A percentile compares a stretch with the other conserved stretches of the same genome.
Conservation (phyloP, 1,140 invertebrate genomes). For the Delia radicum region DNA sequence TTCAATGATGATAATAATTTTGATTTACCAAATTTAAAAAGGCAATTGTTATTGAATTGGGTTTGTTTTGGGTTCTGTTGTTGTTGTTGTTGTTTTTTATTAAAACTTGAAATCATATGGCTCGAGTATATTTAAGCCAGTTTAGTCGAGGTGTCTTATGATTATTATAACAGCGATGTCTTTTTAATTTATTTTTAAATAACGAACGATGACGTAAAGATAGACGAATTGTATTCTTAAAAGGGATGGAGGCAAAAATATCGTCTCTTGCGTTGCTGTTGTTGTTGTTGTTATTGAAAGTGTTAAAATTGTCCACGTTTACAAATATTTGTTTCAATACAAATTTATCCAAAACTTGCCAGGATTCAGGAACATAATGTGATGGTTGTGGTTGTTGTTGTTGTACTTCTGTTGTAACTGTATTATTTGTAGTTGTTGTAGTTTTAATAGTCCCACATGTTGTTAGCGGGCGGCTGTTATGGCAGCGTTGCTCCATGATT, state of each 20-base stretch:
- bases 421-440: background rate
- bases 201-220: background rate
- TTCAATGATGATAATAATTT: background rate
- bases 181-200: background rate
- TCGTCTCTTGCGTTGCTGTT: background rate
- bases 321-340: background rate
- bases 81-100: background rate
- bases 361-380: background rate
- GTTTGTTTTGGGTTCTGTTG: background rate
- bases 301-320: background rate
- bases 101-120: background rate
- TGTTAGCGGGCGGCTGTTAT: background rate
- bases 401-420: background rate
- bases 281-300: too few relatives aligned
- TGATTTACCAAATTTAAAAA: background rate
- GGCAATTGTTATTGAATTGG: background rate
- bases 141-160: background rate
- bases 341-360: background rate
- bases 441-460: conserved; percentile 3
- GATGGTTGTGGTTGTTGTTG: background rate
- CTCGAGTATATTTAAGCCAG: background rate
- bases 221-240: background rate
- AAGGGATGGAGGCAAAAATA: background rate
- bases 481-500: conserved; percentile 7
- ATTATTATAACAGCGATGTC: background rate